These are phyloP conservation scores for Brachypalpus laphriformis DNA, from an alignment of 2,888 invertebrate species.

Conservation along the genomic window DNA sequence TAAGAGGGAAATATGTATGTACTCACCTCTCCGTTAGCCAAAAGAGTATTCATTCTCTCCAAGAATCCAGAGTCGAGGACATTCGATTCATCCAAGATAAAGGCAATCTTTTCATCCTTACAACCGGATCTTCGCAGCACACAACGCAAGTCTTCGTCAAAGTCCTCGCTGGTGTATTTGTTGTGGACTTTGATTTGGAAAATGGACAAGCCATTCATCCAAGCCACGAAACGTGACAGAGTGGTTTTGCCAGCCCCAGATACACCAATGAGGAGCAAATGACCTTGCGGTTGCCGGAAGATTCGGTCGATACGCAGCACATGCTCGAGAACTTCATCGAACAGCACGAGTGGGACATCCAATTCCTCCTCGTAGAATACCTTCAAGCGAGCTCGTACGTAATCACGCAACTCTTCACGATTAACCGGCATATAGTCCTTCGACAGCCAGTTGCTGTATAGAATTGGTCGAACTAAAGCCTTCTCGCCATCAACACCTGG, in stretches of 20 bases:
- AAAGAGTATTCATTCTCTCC: slow-evolving; percentile 98
- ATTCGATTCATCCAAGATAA: slow-evolving; percentile 99
- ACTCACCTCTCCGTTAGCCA: slow-evolving; percentile 96
- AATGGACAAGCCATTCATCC: slow-evolving; percentile 99
- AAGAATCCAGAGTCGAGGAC: slow-evolving; percentile 99
- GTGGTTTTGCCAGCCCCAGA: slow-evolving; percentile 99
- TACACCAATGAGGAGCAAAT: slow-evolving; percentile 97
- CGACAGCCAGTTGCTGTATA: slow-evolving; percentile 99
- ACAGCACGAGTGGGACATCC: slow-evolving; percentile 98
- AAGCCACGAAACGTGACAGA: slow-evolving; percentile 98
- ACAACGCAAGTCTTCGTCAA: slow-evolving; percentile 98
- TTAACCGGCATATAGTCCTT: slow-evolving; percentile 99
- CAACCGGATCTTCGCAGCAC: slow-evolving; percentile 94
- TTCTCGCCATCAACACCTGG: slow-evolving; percentile 92
- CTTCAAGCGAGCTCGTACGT: slow-evolving; percentile 97
- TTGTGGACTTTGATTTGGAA: slow-evolving; percentile 99
- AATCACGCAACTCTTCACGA: slow-evolving; percentile 96
- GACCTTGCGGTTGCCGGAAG: slow-evolving; percentile 99
- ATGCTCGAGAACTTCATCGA: slow-evolving; percentile 99
- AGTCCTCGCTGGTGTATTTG: slow-evolving; percentile 99
- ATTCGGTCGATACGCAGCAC: slow-evolving; percentile 99
- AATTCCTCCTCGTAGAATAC: slow-evolving; percentile 99
- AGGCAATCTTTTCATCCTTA: slow-evolving; percentile 99
- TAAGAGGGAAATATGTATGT: slow-evolving; percentile 59
- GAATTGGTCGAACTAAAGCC: slow-evolving; percentile 95